Base-by-base conservation (phyloP, 2,888 invertebrate species). In the Autographa pulchrina region DNA sequence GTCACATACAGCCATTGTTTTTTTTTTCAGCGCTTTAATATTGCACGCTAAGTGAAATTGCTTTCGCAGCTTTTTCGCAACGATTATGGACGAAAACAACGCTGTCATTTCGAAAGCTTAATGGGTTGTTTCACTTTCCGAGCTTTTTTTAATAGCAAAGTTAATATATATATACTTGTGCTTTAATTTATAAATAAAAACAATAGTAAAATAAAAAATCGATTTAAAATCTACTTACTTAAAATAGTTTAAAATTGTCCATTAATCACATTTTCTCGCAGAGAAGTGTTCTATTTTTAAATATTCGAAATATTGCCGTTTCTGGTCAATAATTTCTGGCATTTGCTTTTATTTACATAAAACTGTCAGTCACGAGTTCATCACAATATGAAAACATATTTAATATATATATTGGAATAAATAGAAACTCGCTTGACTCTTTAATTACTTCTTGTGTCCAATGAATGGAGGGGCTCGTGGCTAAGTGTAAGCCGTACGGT, bases 31-130 rank as follows among this genome's bases (percentile, higher is more conserved):
- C 61, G 70, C 58, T 78, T 76, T 76, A 79, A 76, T 73, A 73
- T 79, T 54, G 60, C 69, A 61, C 69, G 63, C 68, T 68, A 67
- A 77, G 70, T 74, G 70, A 69, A 80, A 80, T 74, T 80, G 76
- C 80, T 59, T 73, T 70, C 72, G 31, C 63, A 41, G 73, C 70
- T 70, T 74, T 78, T 78, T 75, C 18, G 59, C 61, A 52, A 70
- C 70, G 62, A 80, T 70, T 77, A 74, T 64, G 56, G 35, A 65
- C 77, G 63, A 62, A 61, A 68, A 59, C 52, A 63, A 66, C 73
- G 65, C 56, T 54, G 43, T 70, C 31, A 59, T 70, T 67, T 56
- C 80, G 35, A 78, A 9, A 56, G 0, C 62, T 52, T 75, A 78
- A 25, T 63, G 67, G 9, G 65, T 18, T 6, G 65, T 56, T 78